A percentile compares a stretch with the other conserved stretches of the same genome.
Evolutionary conservation across 2,888 invertebrate species (phyloP).

Genomic region (Lasioglossum lativentre): DNA sequence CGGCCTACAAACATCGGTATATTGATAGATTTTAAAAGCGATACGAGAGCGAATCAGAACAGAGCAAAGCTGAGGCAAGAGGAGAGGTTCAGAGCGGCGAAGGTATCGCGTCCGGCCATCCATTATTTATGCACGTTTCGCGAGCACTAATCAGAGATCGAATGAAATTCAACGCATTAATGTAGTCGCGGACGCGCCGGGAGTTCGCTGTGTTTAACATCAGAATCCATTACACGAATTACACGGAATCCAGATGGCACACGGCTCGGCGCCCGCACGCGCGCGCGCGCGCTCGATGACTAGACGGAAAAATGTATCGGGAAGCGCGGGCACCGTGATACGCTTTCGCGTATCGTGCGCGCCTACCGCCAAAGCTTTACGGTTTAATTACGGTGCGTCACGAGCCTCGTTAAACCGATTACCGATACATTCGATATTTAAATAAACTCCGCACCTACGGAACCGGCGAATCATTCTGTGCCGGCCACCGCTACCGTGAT

Average conservation of each 20-base stretch:
- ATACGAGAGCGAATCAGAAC: background rate
- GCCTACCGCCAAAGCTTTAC: conserved; percentile 34
- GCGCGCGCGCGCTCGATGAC: conserved; percentile 33
- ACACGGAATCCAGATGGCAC: conserved; percentile 44
- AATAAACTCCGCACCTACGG: conserved; percentile 62
- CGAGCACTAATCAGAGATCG: conserved; percentile 60
- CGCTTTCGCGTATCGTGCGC: background rate
- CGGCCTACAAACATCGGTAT: background rate
- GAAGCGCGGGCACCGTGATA: background rate
- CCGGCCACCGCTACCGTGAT: background rate
- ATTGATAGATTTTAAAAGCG: conserved; percentile 42
- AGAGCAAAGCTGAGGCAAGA: background rate
- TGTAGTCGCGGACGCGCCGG: conserved; percentile 27
- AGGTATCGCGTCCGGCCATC: conserved; percentile 18
- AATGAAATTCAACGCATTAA: conserved; percentile 55
- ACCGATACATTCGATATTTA: conserved; percentile 67
- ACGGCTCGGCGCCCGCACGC: too few species aligned
- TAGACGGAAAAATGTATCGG: conserved; percentile 37
- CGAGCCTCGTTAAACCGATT: conserved; percentile 71
- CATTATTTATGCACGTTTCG: conserved; percentile 54
- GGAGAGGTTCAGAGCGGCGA: background rate
- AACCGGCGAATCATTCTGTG: conserved; percentile 32
- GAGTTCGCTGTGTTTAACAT: conserved; percentile 57
- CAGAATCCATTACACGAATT: conserved; percentile 66
- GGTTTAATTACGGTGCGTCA: conserved; percentile 65